Percentiles rank a stretch among this genome's conserved stretches.
These are phyloP conservation scores for Torymus auratus DNA, from an alignment of 2,888 invertebrate genomes.

Conservation along the genomic window DNA sequence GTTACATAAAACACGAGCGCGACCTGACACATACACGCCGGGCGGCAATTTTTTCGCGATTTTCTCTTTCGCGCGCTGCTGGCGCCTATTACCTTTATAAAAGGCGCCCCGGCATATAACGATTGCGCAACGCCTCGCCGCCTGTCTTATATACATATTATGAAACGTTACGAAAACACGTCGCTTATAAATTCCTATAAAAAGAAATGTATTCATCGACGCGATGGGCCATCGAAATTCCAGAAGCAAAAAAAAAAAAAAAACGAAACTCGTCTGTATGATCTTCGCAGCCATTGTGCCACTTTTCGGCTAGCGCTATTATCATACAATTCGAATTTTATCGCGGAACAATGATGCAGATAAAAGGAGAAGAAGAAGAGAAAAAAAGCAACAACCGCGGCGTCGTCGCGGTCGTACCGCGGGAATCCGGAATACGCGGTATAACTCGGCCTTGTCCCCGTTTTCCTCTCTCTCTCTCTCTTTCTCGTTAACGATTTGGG, in stretches of 20 bases:
- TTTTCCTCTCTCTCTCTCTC: slow-evolving; percentile 26
- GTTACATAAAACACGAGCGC: no score
- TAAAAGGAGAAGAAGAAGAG: background rate
- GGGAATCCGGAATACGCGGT: slow-evolving; percentile 36
- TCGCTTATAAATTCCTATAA: no score
- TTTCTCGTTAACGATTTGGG: slow-evolving; percentile 27
- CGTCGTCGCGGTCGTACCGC: background rate
- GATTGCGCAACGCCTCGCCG: background rate
- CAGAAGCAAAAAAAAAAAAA: no score
- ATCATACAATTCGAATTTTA: no score
- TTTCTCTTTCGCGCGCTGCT: background rate
- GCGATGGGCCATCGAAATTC: no score
- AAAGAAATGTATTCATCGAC: no score
- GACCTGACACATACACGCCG: no score
- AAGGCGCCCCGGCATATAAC: background rate
- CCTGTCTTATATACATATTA: background rate
- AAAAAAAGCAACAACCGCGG: background rate
- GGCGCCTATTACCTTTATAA: slow-evolving; percentile 4
- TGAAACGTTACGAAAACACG: slow-evolving; percentile 20
- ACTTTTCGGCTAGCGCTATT: background rate
- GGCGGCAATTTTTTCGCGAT: background rate
- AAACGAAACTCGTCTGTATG: no score
- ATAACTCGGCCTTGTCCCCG: slow-evolving; percentile 44
- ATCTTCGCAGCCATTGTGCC: no score
- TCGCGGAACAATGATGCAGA: no score